Evolutionary conservation across 2,797 vertebrate species (phyloP).

Genomic region (Apodemus agrarius): DNA sequence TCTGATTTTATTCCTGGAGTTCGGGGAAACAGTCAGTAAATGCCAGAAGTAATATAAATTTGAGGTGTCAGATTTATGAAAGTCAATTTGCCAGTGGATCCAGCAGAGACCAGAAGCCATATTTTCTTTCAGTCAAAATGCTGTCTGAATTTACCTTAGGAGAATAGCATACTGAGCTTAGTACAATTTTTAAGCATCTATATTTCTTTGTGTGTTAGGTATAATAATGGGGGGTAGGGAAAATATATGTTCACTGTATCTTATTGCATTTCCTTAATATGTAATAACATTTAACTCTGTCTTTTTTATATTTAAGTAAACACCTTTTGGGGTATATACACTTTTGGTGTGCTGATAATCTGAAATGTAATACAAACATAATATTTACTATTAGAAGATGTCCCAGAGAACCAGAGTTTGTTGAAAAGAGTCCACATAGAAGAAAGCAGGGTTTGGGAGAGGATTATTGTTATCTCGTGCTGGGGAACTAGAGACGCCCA

Average conservation of each 20-base stretch:
- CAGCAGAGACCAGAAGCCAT: not conserved
- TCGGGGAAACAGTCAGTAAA: conserved; percentile 55
- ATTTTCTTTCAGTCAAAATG: conserved; percentile 64
- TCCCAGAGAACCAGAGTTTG: not conserved
- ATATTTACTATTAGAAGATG: not conserved
- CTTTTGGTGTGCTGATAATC: not conserved
- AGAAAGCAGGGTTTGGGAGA: not conserved
- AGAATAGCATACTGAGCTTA: conserved; percentile 50
- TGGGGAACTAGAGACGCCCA: not conserved
- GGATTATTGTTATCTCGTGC: not conserved
- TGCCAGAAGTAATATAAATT: conserved; percentile 72
- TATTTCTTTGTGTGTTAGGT: not conserved
- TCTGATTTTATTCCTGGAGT: conserved; percentile 62
- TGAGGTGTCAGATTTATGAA: conserved; percentile 70
- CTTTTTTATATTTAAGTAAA: conserved; percentile 57
- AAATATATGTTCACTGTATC: not conserved
- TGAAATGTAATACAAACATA: not conserved
- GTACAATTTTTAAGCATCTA: conserved; percentile 9
- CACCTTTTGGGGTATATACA: not conserved
- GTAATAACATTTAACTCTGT: not conserved
- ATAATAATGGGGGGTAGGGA: not conserved
- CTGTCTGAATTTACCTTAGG: conserved; percentile 59
- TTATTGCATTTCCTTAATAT: not conserved
- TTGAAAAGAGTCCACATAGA: not conserved
- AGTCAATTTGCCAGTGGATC: conserved; percentile 52